A percentile compares a stretch with the other conserved stretches of the same genome.
Conservation (phyloP, 2,113 vertebrate species). For the Anser cygnoides region DNA sequence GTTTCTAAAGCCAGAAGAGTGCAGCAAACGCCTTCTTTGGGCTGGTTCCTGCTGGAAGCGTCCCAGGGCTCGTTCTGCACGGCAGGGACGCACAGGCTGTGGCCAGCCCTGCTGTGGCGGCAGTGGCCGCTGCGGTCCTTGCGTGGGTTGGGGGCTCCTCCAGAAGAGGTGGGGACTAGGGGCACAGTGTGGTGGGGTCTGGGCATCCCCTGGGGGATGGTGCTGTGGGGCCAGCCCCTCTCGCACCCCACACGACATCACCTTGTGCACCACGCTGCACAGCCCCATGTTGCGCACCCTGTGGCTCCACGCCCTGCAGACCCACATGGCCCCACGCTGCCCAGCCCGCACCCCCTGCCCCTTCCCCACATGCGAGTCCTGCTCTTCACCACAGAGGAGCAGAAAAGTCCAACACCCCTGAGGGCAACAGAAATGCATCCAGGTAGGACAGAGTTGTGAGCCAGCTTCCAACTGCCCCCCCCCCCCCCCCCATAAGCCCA, state of each 20-base stretch:
- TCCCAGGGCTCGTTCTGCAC: not conserved
- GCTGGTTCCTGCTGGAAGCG: not conserved
- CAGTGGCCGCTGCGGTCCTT: too few species aligned
- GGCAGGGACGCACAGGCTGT: not conserved
- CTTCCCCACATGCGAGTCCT: rapidly evolving
- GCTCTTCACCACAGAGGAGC: rapidly evolving
- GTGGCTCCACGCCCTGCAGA: not conserved
- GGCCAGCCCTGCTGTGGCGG: not conserved
- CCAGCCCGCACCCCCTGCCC: rapidly evolving
- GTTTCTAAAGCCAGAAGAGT: slow-evolving; percentile 29
- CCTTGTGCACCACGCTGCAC: not conserved
- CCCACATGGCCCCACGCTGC: not conserved
- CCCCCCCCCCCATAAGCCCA: not conserved
- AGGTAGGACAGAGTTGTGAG: not conserved
- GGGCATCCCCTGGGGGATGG: not conserved
- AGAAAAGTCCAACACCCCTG: not conserved
- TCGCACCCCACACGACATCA: not conserved
- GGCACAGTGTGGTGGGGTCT: not conserved
- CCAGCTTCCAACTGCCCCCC: not conserved
- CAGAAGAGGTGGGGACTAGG: not conserved
- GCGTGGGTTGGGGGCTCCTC: not conserved
- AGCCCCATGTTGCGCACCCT: not conserved
- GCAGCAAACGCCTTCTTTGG: slow-evolving; percentile 37
- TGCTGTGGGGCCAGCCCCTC: not conserved
- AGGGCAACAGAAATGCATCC: rapidly evolving